These are phyloP conservation scores for Mesocricetus auratus DNA, from an alignment of 2,113 vertebrate species.

Conservation along the genomic window DNA sequence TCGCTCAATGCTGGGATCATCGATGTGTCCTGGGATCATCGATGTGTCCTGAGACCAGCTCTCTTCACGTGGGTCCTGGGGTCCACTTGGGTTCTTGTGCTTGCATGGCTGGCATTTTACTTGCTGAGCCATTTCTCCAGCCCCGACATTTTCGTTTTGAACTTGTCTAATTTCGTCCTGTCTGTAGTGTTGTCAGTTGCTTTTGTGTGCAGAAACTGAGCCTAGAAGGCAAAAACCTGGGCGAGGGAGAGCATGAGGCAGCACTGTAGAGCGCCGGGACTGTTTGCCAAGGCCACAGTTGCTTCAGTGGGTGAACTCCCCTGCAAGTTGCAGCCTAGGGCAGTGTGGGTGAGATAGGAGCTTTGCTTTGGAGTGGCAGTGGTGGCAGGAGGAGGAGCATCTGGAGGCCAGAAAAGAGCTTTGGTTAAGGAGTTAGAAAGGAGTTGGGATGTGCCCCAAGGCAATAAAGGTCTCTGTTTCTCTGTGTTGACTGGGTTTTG, in stretches of 20 bases:
- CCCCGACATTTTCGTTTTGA: not conserved
- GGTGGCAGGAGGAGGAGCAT: not conserved
- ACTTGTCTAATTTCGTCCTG: not conserved
- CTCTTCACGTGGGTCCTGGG: too few relatives aligned
- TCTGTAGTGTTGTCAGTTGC: not conserved
- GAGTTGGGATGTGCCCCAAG: not conserved
- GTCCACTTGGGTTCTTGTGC: too few relatives aligned
- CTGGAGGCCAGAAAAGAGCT: not conserved
- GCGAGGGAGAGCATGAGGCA: not conserved
- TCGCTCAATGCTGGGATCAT: too few relatives aligned
- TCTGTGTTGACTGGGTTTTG: not conserved
- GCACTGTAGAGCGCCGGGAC: not conserved
- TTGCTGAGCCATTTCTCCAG: not conserved
- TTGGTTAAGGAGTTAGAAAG: not conserved
- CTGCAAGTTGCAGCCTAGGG: not conserved
- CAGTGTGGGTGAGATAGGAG: not conserved
- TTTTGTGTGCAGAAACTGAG: not conserved
- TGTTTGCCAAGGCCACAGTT: not conserved
- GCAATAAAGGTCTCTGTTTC: not conserved
- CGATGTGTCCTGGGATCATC: too few relatives aligned
- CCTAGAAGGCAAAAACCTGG: fast-evolving
- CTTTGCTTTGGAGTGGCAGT: not conserved
- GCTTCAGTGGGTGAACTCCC: not conserved
- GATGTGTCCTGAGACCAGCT: too few relatives aligned
- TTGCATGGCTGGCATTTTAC: not conserved